These are phyloP conservation scores for Chymomyza caudatula DNA, from an alignment of 2,888 invertebrate species.

Conservation along the genomic window DNA sequence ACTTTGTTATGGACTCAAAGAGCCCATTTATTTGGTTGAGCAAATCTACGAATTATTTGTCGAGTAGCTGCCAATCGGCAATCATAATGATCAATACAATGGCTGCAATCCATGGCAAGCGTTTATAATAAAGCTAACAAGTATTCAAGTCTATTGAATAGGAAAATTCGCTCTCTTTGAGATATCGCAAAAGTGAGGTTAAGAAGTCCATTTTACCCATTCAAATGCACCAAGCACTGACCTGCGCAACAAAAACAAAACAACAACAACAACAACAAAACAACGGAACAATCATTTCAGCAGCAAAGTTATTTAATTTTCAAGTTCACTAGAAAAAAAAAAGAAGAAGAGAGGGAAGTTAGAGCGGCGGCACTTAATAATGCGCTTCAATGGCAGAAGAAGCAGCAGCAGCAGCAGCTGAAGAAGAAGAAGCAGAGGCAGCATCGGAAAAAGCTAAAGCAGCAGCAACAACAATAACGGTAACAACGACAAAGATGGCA, in stretches of 20 bases:
- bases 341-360: not conserved
- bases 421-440: not conserved
- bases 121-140: not conserved
- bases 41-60: not conserved
- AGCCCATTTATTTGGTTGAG: not conserved
- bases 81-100: not conserved
- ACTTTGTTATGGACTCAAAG: too few species aligned
- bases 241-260: conserved; percentile 3
- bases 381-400: conserved; percentile 40
- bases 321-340: conserved; percentile 36
- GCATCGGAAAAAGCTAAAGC: not conserved
- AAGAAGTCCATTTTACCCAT: conserved; percentile 1
- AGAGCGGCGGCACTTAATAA: conserved; percentile 44
- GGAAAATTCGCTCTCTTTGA: not conserved
- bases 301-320: conserved; percentile 32
- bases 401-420: not conserved
- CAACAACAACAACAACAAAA: conserved; percentile 2
- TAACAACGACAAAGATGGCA: not conserved
- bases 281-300: not conserved
- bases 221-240: not conserved
- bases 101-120: not conserved
- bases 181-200: not conserved
- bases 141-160: not conserved
- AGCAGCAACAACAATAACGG: not conserved
- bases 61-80: not conserved